Percentiles rank a stretch among this genome's conserved stretches.
Evolutionary conservation across 2,797 vertebrate genomes (phyloP).

Genomic region (Melanogrammus aeglefinus): DNA sequence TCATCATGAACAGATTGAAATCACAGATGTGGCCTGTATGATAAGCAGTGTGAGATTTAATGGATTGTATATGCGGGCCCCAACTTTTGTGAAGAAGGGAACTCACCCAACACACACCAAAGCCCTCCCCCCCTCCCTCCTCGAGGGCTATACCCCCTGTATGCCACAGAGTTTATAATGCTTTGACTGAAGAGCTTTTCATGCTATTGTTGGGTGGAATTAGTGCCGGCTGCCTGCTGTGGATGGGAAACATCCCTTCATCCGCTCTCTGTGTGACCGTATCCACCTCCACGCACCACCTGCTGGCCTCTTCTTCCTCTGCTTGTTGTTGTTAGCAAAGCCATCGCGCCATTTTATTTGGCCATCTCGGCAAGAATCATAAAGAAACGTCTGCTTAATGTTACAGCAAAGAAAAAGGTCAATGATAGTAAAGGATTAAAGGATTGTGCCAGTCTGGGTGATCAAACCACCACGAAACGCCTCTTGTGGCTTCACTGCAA

Average conservation of each 20-base stretch:
- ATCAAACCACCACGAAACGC: too few species aligned
- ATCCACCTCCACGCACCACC: not conserved
- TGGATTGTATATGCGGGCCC: conserved; percentile 75
- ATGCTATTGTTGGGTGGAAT: conserved; percentile 18
- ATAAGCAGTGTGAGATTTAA: conserved; percentile 82
- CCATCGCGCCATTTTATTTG: too few species aligned
- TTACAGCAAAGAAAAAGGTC: too few species aligned
- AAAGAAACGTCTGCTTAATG: too few species aligned
- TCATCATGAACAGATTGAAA: conserved; percentile 41
- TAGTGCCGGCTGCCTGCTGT: conserved; percentile 15
- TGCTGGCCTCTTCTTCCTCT: not conserved
- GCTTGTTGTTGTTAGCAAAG: too few species aligned
- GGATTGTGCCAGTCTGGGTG: too few species aligned
- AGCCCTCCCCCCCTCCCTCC: conserved; percentile 7
- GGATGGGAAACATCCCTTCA: conserved; percentile 19
- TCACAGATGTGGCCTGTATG: conserved; percentile 84
- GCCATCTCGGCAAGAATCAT: too few species aligned
- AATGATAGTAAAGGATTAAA: too few species aligned
- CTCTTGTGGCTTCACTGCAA: too few species aligned
- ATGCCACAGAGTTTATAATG: not conserved
- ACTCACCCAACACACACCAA: not conserved
- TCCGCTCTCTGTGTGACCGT: not conserved
- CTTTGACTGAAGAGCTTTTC: not conserved
- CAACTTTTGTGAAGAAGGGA: conserved; percentile 30
- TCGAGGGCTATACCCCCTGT: conserved; percentile 10